These are phyloP conservation scores for Semnopithecus entellus DNA, from an alignment of 2,113 vertebrate genomes.

Conservation along the genomic window DNA sequence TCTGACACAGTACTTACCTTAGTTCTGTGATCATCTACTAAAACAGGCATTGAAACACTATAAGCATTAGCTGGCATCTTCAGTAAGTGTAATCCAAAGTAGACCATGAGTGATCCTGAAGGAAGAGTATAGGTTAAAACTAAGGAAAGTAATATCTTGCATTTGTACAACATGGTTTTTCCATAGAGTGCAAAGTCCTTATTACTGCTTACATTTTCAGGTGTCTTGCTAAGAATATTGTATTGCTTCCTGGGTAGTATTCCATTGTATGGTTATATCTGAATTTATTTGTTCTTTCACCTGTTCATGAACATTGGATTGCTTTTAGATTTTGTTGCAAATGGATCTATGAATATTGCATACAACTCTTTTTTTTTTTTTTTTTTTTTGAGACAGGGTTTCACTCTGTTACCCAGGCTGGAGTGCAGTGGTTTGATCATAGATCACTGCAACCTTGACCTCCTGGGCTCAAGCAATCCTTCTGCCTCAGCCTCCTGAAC, in stretches of 20 bases:
- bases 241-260: background rate
- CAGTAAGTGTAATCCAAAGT: background rate
- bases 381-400: too few species aligned
- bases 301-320: background rate
- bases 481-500: too few species aligned
- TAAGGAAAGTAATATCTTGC: background rate
- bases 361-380: background rate
- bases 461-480: too few species aligned
- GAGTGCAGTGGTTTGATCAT: too few species aligned
- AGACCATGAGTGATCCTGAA: background rate
- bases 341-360: background rate
- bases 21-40: background rate
- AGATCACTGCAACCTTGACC: too few species aligned
- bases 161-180: background rate
- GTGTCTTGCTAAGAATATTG: background rate
- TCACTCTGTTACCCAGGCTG: too few species aligned
- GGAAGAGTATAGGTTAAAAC: background rate
- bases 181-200: background rate
- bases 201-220: background rate
- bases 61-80: background rate
- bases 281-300: background rate
- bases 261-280: background rate
- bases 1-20: background rate
- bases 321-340: background rate
- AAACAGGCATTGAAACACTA: background rate